Evolutionary conservation across 2,888 invertebrate species (phyloP).

Genomic region (Orchestes rusci): DNA sequence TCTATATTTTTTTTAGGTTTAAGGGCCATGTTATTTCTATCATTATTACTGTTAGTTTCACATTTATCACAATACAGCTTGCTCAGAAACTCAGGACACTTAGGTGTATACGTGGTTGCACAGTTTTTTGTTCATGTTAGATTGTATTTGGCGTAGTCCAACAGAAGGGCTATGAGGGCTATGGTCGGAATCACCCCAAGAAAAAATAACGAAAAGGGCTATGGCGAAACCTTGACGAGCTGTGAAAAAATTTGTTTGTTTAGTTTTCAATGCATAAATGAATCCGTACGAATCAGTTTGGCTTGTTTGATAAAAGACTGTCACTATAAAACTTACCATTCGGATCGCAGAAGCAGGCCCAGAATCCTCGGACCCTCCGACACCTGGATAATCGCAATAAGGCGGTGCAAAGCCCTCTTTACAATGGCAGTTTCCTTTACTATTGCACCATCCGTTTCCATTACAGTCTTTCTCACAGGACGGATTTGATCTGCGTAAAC

Average conservation of each 20-base stretch:
- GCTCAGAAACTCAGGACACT: slow-evolving; percentile 38
- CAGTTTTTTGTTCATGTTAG: slow-evolving; percentile 48
- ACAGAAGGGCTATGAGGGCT: slow-evolving; percentile 57
- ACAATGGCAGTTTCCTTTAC: slow-evolving; percentile 89
- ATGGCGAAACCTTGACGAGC: slow-evolving; percentile 71
- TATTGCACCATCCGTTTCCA: slow-evolving; percentile 83
- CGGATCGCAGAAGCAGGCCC: slow-evolving; percentile 82
- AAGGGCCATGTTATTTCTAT: no score
- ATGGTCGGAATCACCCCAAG: slow-evolving; percentile 74
- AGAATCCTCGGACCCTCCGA: slow-evolving; percentile 85
- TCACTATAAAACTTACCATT: slow-evolving; percentile 58
- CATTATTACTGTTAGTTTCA: not conserved
- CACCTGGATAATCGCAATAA: slow-evolving; percentile 75
- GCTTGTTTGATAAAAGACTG: not conserved
- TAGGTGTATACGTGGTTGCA: slow-evolving; percentile 47
- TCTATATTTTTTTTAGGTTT: no score
- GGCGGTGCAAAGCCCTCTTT: slow-evolving; percentile 84
- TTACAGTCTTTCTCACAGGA: slow-evolving; percentile 75
- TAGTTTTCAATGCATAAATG: no score
- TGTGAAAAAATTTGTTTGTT: slow-evolving; percentile 48
- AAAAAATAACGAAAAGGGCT: slow-evolving; percentile 80
- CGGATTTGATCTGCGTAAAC: slow-evolving; percentile 51
- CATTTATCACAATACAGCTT: slow-evolving; percentile 19
- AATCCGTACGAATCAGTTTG: no score
- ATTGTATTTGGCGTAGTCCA: slow-evolving; percentile 70